Evolutionary conservation across 2,888 invertebrate species (phyloP).

Genomic region (Acanthosepion esculentum): DNA sequence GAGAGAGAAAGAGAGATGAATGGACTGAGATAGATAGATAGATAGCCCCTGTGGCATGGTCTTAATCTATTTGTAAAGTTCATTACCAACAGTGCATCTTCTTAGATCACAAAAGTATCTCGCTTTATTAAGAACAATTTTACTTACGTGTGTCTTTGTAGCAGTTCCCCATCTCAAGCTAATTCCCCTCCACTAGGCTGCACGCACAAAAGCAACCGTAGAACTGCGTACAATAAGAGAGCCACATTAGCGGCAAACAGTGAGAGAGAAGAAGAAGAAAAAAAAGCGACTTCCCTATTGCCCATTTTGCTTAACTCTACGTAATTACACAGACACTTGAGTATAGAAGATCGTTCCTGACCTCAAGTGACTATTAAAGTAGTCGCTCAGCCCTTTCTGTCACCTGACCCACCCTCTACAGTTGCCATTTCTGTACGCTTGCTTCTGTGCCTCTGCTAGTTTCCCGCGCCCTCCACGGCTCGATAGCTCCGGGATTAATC

Average conservation of each 20-base stretch:
- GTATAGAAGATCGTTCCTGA: neutral
- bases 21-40: neutral
- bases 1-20: neutral
- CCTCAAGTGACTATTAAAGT: neutral
- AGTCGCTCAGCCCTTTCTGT: neutral
- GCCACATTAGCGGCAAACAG: neutral
- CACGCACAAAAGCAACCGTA: neutral
- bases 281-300: neutral
- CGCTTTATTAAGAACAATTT: neutral
- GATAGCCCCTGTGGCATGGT: neutral
- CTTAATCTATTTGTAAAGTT: neutral
- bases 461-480: neutral
- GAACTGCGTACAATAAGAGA: neutral
- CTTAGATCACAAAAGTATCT: neutral
- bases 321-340: slow-evolving; percentile 33
- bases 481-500: slow-evolving; percentile 8
- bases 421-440: neutral
- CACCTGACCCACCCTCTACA: neutral
- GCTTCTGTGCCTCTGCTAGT: neutral
- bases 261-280: neutral
- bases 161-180: neutral
- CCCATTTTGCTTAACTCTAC: slow-evolving; percentile 24
- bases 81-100: neutral
- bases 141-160: neutral
- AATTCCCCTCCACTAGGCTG: neutral